Evolutionary conservation across 53 echinoderm and acorn worm species (phyloP), one percentile per base, ranked within the genome.

Genomic region (Zoroaster sp.): DNA sequence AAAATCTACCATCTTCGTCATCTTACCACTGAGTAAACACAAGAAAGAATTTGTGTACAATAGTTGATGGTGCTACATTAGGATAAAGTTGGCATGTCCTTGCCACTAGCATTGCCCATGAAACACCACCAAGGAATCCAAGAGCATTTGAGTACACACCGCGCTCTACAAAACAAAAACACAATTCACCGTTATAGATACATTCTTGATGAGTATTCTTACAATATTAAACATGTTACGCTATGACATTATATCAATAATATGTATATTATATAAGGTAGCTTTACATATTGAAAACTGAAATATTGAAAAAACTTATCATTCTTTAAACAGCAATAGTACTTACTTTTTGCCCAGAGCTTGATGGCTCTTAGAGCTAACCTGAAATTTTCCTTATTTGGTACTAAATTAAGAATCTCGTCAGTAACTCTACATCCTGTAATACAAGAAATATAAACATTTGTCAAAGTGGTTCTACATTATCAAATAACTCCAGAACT

Each of bases 331-430:
- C 21, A 65, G 12, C 31, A 34, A 14, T 38, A n/a, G 33, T 71
- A 94, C 96, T 95, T 93, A 98, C 98, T 94, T 93, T 98, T 98
- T 79, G 98, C 98, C 98, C 98, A 98, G 10, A 98, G 94, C 89
- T 98, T 98, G 79, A 98, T 96, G 25, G 94, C 94, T 69, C 98
- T 87, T 20, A 98, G 93, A 74, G 95, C 94, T 74, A 98, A 73
- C 73, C 95, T 95, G 91, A 98, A 98, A 71, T 92, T 98, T 86
- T 95, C 94, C 74, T 95, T 98, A 80, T 94, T 94, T 72, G 98
- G 95, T 42, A 95, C 98, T 75, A 98, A 91, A 87, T 98, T 98
- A 45, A 98, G 87, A 88, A 95, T 95, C 90, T 98, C 98, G 91
- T 95, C 95, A 43, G 95, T 95, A 2, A 95, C 95, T 91, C 98